These are phyloP conservation scores for Rhinopomastus cyanomelas DNA, from an alignment of 2,113 vertebrate species.

Conservation along the genomic window DNA sequence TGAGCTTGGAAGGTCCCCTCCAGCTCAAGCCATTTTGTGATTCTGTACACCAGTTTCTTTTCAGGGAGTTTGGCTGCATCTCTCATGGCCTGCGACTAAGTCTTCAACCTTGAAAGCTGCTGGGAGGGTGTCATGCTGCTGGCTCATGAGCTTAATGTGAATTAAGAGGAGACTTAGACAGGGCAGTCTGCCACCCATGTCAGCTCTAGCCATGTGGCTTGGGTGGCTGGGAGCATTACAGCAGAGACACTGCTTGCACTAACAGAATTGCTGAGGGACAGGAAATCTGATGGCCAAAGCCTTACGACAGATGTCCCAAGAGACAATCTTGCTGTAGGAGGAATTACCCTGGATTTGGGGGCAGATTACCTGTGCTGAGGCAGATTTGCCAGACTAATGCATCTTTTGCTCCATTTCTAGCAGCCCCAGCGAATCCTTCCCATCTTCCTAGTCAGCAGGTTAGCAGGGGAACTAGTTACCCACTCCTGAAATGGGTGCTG, in stretches of 20 bases:
- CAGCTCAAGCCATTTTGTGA: not conserved
- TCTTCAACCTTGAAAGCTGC: not conserved
- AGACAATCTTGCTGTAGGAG: not conserved
- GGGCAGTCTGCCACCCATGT: not conserved
- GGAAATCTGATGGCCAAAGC: not conserved
- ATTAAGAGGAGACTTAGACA: not conserved
- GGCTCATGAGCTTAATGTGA: conserved; percentile 26
- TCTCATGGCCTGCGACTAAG: not conserved
- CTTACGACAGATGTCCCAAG: conserved; percentile 18
- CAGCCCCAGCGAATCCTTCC: conserved; percentile 1
- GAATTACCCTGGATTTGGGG: conserved; percentile 44
- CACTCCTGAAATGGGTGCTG: not conserved
- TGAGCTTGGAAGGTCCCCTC: no score
- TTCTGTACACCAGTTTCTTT: no score
- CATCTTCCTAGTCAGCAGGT: not conserved
- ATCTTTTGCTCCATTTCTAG: conserved; percentile 7
- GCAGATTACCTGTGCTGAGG: conserved; percentile 13
- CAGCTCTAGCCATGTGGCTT: not conserved
- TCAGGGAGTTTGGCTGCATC: not conserved
- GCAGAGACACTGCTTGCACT: not conserved
- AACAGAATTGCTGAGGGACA: not conserved
- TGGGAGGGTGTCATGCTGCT: not conserved
- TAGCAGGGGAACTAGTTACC: not conserved
- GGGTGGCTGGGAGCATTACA: not conserved
- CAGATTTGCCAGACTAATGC: not conserved